These are phyloP conservation scores for Cydia pomonella DNA, from an alignment of 1,140 invertebrate species.

Conservation along the genomic window DNA sequence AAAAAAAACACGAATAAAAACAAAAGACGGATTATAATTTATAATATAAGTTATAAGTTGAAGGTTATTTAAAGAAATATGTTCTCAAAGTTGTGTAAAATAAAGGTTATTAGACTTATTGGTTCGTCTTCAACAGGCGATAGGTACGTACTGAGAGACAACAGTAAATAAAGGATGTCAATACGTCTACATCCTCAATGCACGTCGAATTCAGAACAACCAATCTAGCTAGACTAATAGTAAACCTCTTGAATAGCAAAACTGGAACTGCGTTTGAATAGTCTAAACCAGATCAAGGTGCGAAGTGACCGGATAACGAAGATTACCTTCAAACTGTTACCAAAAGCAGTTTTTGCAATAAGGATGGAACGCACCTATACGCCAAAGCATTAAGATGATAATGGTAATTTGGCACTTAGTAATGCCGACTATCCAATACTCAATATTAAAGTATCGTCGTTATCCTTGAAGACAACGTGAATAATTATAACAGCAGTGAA, in stretches of 20 bases:
- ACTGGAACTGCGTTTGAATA: neutral
- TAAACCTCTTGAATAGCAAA: neutral
- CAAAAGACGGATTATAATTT: neutral
- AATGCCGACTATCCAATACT: neutral
- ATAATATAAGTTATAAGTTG: no score
- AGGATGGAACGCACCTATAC: constrained; percentile 7
- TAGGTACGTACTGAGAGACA: neutral
- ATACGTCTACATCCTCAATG: neutral
- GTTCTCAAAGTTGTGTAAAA: no score
- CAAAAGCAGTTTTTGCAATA: constrained; percentile 7
- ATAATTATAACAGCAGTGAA: constrained; percentile 16
- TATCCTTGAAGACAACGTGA: constrained; percentile 14
- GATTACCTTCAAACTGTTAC: constrained; percentile 18
- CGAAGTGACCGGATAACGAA: constrained; percentile 20
- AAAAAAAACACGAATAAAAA: neutral
- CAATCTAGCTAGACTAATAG: neutral
- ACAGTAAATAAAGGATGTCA: neutral
- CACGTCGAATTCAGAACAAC: neutral
- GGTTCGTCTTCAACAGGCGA: neutral
- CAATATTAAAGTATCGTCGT: neutral
- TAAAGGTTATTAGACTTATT: no score
- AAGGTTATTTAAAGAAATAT: no score
- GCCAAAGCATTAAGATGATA: neutral
- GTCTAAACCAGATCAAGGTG: constrained; percentile 21
- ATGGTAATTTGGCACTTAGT: constrained; percentile 11